phyloP scores from a whole-genome alignment of 2,113 vertebrate genomes.

The Dolichotis patagonum region DNA sequence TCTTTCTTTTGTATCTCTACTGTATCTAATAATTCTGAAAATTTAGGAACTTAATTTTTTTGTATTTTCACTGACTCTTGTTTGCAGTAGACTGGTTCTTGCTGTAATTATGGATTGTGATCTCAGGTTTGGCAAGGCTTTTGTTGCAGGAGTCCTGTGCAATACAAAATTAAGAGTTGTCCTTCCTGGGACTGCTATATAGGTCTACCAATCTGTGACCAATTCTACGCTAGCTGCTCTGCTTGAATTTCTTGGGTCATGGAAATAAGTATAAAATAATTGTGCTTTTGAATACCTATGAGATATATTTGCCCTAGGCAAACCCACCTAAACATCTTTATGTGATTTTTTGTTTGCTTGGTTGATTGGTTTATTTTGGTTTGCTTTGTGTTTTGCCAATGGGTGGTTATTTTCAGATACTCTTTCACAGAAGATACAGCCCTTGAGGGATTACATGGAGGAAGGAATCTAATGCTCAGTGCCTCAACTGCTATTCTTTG shows the following conservation, averaged over 20 bases:
- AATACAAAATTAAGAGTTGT: neutral
- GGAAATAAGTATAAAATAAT: neutral
- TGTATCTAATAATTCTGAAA: conserved; percentile 20
- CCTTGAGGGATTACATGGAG: neutral
- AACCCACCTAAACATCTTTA: neutral
- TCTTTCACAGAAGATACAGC: neutral
- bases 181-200: neutral
- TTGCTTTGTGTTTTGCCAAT: neutral
- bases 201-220: neutral
- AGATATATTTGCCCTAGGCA: neutral
- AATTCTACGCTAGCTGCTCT: neutral
- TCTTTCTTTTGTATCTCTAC: neutral
- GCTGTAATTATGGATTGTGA: neutral
- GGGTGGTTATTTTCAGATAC: neutral
- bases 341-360: neutral
- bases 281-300: neutral
- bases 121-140: neutral
- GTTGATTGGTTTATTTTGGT: neutral
- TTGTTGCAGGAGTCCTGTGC: neutral
- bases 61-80: neutral
- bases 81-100: neutral
- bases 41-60: neutral
- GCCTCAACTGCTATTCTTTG: neutral
- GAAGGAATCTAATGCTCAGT: neutral
- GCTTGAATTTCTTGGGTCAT: neutral